Evolutionary conservation across 2,113 vertebrate genomes (phyloP).

Genomic region (Cairina moschata): DNA sequence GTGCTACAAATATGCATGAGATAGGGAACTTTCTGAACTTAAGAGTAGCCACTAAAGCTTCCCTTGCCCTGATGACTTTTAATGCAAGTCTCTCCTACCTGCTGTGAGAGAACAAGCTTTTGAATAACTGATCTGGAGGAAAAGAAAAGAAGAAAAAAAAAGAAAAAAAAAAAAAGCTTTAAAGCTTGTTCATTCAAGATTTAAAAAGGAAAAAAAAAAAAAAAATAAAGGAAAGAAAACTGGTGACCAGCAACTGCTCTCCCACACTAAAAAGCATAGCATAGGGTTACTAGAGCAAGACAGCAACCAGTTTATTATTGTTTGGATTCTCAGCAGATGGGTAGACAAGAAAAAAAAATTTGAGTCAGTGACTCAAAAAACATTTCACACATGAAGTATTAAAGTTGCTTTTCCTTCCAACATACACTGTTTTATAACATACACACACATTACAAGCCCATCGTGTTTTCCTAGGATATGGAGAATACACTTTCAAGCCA

Average conservation of each 20-base stretch:
- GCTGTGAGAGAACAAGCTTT: not conserved
- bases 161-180: not conserved
- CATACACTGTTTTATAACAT: rapidly evolving
- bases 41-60: not conserved
- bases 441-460: not conserved
- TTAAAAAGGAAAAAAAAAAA: not conserved
- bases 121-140: not conserved
- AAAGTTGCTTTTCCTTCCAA: not conserved
- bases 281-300: not conserved
- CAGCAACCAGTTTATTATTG: not conserved
- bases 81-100: not conserved
- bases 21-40: not conserved
- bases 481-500: not conserved
- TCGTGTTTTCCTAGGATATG: not conserved
- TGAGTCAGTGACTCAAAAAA: not conserved
- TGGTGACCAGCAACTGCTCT: not conserved
- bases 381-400: not conserved
- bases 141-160: not conserved
- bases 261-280: not conserved
- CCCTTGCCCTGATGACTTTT: not conserved
- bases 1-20: not conserved
- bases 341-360: not conserved
- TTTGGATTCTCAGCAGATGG: not conserved
- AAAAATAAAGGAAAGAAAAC: not conserved
- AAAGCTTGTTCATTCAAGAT: not conserved